Evolutionary conservation across 2,113 vertebrate species (phyloP).

Genomic region (Amblyornis subalaris): DNA sequence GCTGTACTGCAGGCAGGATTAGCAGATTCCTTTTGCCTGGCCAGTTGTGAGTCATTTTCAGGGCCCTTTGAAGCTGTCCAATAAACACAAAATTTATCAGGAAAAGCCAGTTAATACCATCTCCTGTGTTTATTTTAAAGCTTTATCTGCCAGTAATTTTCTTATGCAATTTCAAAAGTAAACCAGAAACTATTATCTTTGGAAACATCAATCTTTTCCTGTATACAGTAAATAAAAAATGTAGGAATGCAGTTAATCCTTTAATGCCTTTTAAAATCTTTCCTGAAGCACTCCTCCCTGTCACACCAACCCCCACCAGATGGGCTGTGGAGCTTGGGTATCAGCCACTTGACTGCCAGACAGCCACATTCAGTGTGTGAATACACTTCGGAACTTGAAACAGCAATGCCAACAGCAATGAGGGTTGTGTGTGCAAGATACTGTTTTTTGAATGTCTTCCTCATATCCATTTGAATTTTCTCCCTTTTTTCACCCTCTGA

Average conservation of each 20-base stretch:
- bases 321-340: not conserved
- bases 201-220: not conserved
- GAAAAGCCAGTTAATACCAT: not conserved
- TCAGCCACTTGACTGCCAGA: not conserved
- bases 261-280: not conserved
- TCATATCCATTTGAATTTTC: not conserved
- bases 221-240: not conserved
- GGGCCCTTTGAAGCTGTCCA: not conserved
- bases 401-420: rapidly evolving
- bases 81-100: not conserved
- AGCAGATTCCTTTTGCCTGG: not conserved
- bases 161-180: not conserved
- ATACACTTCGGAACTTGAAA: not conserved
- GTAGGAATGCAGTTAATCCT: not conserved
- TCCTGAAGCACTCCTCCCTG: not conserved
- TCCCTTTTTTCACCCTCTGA: not conserved
- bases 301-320: not conserved
- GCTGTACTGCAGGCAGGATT: too few species aligned
- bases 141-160: not conserved
- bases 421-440: not conserved
- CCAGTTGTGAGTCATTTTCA: not conserved
- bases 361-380: not conserved
- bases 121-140: not conserved
- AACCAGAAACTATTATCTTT: not conserved
- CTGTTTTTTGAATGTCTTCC: not conserved